Conservation (phyloP, 2,113 vertebrate genomes). For the Orycteropus afer region DNA sequence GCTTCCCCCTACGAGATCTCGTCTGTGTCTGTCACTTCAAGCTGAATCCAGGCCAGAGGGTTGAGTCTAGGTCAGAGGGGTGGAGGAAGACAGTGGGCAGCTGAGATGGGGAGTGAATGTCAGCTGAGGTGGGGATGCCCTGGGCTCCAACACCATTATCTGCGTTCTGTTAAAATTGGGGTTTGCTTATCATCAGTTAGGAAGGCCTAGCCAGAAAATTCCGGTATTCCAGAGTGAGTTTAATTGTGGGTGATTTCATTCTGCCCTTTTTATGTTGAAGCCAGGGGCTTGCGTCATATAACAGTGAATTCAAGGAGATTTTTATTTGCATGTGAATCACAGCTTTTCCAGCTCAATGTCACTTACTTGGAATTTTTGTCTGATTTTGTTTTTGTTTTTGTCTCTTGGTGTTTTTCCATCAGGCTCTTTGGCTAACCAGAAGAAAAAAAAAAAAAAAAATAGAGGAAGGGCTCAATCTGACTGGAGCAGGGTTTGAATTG, state of each 20-base stretch:
- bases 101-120: background rate
- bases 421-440: conserved; percentile 79
- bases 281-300: conserved; percentile 85
- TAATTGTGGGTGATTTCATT: conserved; percentile 86
- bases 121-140: conserved; percentile 70
- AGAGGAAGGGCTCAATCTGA: conserved; percentile 80
- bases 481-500: conserved; percentile 80
- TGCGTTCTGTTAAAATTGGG: conserved; percentile 79
- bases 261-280: conserved; percentile 82
- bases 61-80: background rate
- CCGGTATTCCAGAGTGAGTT: conserved; percentile 80
- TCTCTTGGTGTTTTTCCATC: conserved; percentile 87
- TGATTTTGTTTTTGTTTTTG: conserved; percentile 88
- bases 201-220: conserved; percentile 76
- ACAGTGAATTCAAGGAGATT: conserved; percentile 85
- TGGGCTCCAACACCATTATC: conserved; percentile 45
- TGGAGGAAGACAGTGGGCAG: background rate
- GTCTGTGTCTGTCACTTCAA: background rate
- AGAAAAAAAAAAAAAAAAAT: conserved; percentile 37
- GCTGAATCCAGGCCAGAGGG: background rate
- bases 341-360: conserved; percentile 89
- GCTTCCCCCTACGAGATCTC: background rate
- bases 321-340: conserved; percentile 89
- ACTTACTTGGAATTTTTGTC: conserved; percentile 89
- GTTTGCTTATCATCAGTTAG: conserved; percentile 79